Conservation (phyloP, 2,888 invertebrate genomes). For the Ormyrus rosae region DNA sequence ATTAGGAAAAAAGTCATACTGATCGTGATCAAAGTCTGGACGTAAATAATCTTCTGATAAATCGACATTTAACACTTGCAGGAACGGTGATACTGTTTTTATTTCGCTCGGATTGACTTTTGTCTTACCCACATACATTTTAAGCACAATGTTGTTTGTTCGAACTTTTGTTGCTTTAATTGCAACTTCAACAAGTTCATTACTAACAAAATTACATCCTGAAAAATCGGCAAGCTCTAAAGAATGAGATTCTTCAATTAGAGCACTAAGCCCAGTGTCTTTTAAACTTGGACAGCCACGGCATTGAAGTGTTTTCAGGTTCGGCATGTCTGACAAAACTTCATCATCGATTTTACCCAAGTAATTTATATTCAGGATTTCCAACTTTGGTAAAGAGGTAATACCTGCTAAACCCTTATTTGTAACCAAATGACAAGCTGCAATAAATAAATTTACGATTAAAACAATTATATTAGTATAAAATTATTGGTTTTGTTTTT, state of each 20-base stretch:
- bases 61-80: constrained; percentile 67
- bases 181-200: constrained; percentile 63
- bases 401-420: constrained; percentile 64
- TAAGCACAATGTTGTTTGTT: constrained; percentile 66
- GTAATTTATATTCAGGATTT: constrained; percentile 65
- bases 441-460: constrained; percentile 15
- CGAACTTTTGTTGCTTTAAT: constrained; percentile 65
- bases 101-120: constrained; percentile 50
- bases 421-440: constrained; percentile 63
- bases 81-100: constrained; percentile 64
- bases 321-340: constrained; percentile 62
- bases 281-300: constrained; percentile 62
- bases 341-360: constrained; percentile 62
- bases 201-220: constrained; percentile 64
- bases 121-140: constrained; percentile 67
- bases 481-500: background rate
- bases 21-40: constrained; percentile 27
- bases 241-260: constrained; percentile 63
- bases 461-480: constrained; percentile 7
- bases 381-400: constrained; percentile 64
- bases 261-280: constrained; percentile 62
- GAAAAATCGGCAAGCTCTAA: constrained; percentile 69
- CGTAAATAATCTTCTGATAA: constrained; percentile 43
- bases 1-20: constrained; percentile 33
- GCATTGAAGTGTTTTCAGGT: constrained; percentile 67